Evolutionary conservation across 1,140 invertebrate species (phyloP).

Genomic region (Drosophila obscura): DNA sequence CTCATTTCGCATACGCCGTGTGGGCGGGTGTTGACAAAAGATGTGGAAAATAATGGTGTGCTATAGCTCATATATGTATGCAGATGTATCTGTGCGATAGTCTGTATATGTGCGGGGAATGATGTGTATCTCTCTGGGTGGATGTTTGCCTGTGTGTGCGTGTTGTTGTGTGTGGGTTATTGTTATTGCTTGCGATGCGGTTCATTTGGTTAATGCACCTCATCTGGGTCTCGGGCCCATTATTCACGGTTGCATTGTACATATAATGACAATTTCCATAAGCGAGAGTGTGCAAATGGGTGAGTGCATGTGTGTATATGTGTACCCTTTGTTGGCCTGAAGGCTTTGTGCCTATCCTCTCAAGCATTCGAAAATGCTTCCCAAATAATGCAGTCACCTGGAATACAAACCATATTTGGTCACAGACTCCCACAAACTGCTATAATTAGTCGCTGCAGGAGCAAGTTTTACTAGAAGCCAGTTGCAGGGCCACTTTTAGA

Average conservation of each 20-base stretch:
- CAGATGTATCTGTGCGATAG: too few relatives aligned
- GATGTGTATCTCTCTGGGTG: neutral
- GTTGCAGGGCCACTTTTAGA: neutral
- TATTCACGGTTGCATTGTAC: constrained; percentile 70
- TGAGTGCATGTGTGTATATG: constrained; percentile 13
- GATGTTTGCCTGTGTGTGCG: constrained; percentile 5
- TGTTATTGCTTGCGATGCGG: constrained; percentile 67
- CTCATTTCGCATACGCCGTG: constrained; percentile 58
- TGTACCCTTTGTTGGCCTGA: constrained; percentile 45
- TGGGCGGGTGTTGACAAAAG: constrained; percentile 20
- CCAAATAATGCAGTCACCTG: constrained; percentile 24
- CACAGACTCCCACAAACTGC: neutral
- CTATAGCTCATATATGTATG: too few relatives aligned
- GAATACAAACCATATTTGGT: neutral
- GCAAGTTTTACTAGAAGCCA: too few relatives aligned
- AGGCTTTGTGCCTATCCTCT: constrained; percentile 41
- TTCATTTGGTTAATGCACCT: constrained; percentile 80
- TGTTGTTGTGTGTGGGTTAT: constrained; percentile 17
- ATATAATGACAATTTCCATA: constrained; percentile 35
- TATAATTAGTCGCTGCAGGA: too few relatives aligned
- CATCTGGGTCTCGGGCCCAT: constrained; percentile 61
- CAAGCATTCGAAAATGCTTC: constrained; percentile 20
- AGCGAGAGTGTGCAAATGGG: constrained; percentile 1
- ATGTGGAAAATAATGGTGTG: neutral
- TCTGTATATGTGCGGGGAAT: neutral